phyloP scores from a whole-genome alignment of 2,797 vertebrate genomes.

The Rhynchonycteris naso region DNA sequence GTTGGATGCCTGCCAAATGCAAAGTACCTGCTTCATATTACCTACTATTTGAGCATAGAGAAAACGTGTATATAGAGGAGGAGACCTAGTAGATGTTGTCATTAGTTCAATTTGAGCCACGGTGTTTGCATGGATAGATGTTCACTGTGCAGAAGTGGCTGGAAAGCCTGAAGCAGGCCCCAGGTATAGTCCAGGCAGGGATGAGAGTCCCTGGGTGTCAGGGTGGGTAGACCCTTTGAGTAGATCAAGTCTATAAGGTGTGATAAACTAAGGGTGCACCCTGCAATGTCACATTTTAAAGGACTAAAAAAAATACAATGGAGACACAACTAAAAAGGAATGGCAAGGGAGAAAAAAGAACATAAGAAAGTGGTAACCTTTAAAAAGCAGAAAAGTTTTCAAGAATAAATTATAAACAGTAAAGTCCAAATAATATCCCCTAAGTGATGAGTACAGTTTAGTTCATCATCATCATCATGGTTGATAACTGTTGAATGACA shows the following conservation, averaged over 20 bases:
- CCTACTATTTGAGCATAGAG: not conserved
- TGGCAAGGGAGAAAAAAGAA: not conserved
- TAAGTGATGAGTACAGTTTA: not conserved
- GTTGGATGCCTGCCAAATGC: not conserved
- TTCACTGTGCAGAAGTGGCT: not conserved
- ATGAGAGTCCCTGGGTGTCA: not conserved
- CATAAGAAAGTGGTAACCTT: not conserved
- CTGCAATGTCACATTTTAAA: not conserved
- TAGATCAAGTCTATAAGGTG: not conserved
- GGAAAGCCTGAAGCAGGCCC: not conserved
- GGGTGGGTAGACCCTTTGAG: not conserved
- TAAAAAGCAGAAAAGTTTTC: not conserved
- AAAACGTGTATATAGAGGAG: not conserved
- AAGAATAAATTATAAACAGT: not conserved
- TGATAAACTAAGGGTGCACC: rapidly evolving
- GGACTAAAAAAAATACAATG: not conserved
- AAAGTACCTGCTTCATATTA: not conserved
- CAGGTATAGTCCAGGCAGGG: rapidly evolving
- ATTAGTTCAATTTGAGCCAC: not conserved
- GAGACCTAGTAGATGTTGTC: not conserved
- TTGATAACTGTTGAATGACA: not conserved
- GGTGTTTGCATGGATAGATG: not conserved
- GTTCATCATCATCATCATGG: not conserved
- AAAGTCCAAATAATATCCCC: not conserved
- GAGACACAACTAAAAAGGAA: not conserved